These are phyloP conservation scores for Ornithorhynchus anatinus DNA, from an alignment of 2,113 vertebrate genomes.

Conservation along the genomic window DNA sequence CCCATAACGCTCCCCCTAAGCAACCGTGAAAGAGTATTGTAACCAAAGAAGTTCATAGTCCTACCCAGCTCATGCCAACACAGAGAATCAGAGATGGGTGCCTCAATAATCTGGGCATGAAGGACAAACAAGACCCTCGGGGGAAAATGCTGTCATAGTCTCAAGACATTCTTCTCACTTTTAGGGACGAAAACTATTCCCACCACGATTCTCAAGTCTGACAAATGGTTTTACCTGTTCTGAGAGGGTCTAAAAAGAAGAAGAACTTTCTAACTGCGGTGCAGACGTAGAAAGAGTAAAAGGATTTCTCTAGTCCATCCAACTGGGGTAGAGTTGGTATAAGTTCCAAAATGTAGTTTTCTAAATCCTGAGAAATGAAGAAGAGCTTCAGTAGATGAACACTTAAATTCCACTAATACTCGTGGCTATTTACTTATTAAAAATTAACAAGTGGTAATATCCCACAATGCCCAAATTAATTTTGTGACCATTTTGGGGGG, in stretches of 20 bases:
- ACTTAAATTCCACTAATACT: background rate
- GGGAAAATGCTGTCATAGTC: too few relatives aligned
- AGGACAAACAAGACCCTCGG: too few relatives aligned
- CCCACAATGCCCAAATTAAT: background rate
- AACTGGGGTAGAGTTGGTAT: conserved; percentile 96
- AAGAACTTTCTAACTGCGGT: conserved; percentile 98
- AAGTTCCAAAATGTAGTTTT: conserved; percentile 98
- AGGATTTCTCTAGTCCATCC: conserved; percentile 96
- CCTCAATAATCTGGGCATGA: too few relatives aligned
- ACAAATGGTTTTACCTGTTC: conserved; percentile 79
- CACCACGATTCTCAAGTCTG: background rate
- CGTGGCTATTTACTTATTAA: conserved; percentile 3
- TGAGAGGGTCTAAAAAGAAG: conserved; percentile 96
- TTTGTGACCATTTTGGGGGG: background rate
- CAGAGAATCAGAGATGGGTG: too few relatives aligned
- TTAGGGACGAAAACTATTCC: conserved; percentile 10
- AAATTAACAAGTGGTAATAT: conserved; percentile 10
- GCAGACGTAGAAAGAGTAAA: conserved; percentile 98
- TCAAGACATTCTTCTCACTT: too few relatives aligned
- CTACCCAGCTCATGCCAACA: too few relatives aligned
- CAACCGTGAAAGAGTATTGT: too few relatives aligned
- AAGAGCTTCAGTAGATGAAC: conserved; percentile 20
- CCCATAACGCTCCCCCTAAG: too few relatives aligned
- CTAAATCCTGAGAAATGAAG: conserved; percentile 84
- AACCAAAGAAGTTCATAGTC: too few relatives aligned